Evolutionary conservation across 2,797 vertebrate genomes (phyloP).

Genomic region (Tenualosa thibaudeaui): DNA sequence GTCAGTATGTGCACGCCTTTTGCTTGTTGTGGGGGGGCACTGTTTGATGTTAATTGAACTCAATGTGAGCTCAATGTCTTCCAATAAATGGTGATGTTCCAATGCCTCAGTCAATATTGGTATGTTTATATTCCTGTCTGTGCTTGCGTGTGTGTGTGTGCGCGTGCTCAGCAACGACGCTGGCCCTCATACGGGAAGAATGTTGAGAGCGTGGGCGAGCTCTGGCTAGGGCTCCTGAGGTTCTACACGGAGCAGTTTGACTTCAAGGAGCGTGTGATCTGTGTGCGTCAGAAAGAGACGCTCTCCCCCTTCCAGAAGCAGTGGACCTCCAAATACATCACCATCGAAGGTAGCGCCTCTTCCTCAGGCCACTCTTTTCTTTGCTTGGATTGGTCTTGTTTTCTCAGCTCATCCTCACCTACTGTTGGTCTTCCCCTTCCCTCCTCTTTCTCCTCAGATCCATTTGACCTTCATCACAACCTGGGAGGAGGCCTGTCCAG

Average conservation of each 20-base stretch:
- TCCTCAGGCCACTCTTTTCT: not conserved
- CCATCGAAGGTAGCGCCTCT: slow-evolving; percentile 87
- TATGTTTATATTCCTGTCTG: not conserved
- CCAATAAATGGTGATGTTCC: too few relatives aligned
- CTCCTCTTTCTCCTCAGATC: slow-evolving; percentile 74
- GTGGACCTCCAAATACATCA: slow-evolving; percentile 96
- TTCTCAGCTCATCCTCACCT: not conserved
- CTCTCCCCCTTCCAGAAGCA: slow-evolving; percentile 98
- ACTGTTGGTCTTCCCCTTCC: not conserved
- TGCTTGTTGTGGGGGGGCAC: too few relatives aligned
- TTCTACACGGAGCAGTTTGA: slow-evolving; percentile 97
- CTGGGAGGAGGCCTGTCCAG: slow-evolving; percentile 93
- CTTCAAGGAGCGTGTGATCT: slow-evolving; percentile 93
- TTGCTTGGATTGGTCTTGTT: not conserved
- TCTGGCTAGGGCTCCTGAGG: slow-evolving; percentile 92
- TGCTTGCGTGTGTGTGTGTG: slow-evolving; percentile 19
- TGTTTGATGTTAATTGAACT: too few relatives aligned
- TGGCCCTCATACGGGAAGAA: slow-evolving; percentile 87
- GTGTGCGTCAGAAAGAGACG: slow-evolving; percentile 82
- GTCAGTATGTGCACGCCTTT: not conserved
- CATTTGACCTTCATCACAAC: slow-evolving; percentile 95
- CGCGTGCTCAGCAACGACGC: slow-evolving; percentile 67
- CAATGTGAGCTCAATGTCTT: too few relatives aligned
- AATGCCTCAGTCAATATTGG: not conserved
- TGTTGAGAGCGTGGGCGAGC: slow-evolving; percentile 85